A percentile compares a stretch with the other conserved stretches of the same genome.
phyloP scores from a whole-genome alignment of 2,888 invertebrate species.

The Marronus borbonicus region DNA sequence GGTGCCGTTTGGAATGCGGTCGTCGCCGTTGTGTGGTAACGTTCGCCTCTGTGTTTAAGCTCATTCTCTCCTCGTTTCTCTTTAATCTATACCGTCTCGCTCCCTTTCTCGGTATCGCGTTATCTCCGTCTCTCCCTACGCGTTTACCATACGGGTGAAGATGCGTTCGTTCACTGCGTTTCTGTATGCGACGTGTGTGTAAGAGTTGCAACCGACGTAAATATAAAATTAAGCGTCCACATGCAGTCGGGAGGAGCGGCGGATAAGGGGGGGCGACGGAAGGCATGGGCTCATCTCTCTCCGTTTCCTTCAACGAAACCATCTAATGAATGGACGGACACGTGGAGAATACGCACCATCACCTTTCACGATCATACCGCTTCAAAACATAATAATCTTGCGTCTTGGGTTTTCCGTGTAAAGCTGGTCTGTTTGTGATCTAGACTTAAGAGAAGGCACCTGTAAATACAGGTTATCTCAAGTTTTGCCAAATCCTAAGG shows the following conservation, averaged over 20 bases:
- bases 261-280: neutral
- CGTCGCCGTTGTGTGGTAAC: slow-evolving; percentile 41
- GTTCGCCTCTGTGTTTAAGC: slow-evolving; percentile 18
- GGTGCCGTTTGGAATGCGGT: slow-evolving; percentile 39
- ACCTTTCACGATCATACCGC: neutral
- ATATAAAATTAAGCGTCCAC: neutral
- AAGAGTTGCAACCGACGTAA: too few species aligned
- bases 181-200: too few species aligned
- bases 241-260: neutral
- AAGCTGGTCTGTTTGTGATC: too few species aligned
- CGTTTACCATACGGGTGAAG: too few species aligned
- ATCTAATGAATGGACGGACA: slow-evolving; percentile 24
- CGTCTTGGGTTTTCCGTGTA: too few species aligned
- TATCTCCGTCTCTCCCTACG: neutral
- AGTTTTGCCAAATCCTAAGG: too few species aligned
- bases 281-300: neutral
- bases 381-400: neutral
- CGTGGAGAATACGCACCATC: neutral
- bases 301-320: slow-evolving; percentile 5
- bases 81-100: slow-evolving; percentile 10
- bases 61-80: slow-evolving; percentile 12
- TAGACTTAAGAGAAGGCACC: too few species aligned
- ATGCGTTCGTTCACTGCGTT: too few species aligned
- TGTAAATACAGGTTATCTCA: too few species aligned
- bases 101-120: neutral